Evolutionary conservation across 2,888 invertebrate species (phyloP), one percentile per base, ranked within the genome.

Genomic region (Hirtodrosophila alboralis): DNA sequence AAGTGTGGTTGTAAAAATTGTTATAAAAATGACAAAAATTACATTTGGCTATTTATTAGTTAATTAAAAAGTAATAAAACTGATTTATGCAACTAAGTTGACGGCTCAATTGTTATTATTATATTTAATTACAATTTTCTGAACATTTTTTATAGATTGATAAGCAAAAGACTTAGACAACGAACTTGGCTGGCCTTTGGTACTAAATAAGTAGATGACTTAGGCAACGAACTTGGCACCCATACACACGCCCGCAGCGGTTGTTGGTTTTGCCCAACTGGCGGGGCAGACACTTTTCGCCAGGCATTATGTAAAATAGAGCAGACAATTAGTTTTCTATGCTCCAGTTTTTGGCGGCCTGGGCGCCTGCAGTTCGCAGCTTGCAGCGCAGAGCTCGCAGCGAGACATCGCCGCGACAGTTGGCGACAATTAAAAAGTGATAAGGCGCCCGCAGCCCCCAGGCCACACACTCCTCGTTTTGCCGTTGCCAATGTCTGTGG

Each of bases 291-390:
- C 47, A 18, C 13, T 28, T 41, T 49, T 26, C 30, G 33, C 71
- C 66, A 74, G 68, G 73, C 81, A 87, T 89, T 89, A 89, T 89
- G 88, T 84, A 89, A 88, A 89, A 84, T 78, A 75, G 84, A 78
- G 72, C 84, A 76, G 74, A 63, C 78, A 89, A 89, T 89, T 87
- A 87, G 85, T 89, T 89, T 89, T 89, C 89, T 88, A 75, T 88
- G 89, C 88, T 89, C 89, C 74, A 89, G 80, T 87, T 88, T 88
- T 37, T 14, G 28, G 26, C 2, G 18, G 18, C 18, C 10, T 36
- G 40, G 31, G 49, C 31, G 34, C 38, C 43, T 12, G 60, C 53
- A 33, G 51, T 57, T 10, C 5, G 10, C 10, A 6, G n/a, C 7
- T 3, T 5, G 23, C 23, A 4, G 18, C 18, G 3, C 18, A 2